phyloP scores from a whole-genome alignment of 2,113 vertebrate species.

The Epinephelus cyanopodus region DNA sequence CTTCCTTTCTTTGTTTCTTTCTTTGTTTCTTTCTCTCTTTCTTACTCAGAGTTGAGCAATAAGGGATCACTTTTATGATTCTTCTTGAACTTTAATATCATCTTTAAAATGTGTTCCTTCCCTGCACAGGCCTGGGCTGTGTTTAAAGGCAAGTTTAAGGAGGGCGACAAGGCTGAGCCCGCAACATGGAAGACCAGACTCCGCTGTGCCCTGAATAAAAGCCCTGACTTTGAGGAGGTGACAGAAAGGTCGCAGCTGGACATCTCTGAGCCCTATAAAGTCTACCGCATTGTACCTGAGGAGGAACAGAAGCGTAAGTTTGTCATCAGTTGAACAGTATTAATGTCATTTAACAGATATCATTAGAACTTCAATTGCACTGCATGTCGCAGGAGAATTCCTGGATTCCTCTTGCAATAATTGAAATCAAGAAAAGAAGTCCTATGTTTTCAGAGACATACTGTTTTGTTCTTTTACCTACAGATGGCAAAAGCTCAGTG shows the following conservation, averaged over 20 bases:
- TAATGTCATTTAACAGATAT: neutral
- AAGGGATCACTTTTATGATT: neutral
- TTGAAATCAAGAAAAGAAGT: conserved; percentile 3
- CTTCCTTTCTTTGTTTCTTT: neutral
- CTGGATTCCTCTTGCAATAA: neutral
- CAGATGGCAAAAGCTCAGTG: conserved; percentile 85
- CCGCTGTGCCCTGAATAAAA: conserved; percentile 97
- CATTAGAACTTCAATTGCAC: neutral
- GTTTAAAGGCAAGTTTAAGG: conserved; percentile 99
- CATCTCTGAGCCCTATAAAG: conserved; percentile 98
- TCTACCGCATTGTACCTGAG: conserved; percentile 96
- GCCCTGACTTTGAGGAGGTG: conserved; percentile 98
- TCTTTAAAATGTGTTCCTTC: neutral
- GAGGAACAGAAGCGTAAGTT: conserved; percentile 96
- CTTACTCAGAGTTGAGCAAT: neutral
- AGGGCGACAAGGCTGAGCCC: conserved; percentile 96
- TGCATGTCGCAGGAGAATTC: neutral
- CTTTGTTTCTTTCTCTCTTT: neutral
- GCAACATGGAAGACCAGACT: conserved; percentile 99
- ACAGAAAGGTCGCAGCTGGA: conserved; percentile 97
- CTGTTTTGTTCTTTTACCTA: conserved; percentile 5
- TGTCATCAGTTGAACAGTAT: neutral
- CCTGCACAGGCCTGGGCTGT: conserved; percentile 93
- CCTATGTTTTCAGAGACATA: neutral
- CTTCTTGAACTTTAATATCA: neutral